Conservation (phyloP, 2,888 invertebrate species). For the Drosophila nr. perissopoda region DNA sequence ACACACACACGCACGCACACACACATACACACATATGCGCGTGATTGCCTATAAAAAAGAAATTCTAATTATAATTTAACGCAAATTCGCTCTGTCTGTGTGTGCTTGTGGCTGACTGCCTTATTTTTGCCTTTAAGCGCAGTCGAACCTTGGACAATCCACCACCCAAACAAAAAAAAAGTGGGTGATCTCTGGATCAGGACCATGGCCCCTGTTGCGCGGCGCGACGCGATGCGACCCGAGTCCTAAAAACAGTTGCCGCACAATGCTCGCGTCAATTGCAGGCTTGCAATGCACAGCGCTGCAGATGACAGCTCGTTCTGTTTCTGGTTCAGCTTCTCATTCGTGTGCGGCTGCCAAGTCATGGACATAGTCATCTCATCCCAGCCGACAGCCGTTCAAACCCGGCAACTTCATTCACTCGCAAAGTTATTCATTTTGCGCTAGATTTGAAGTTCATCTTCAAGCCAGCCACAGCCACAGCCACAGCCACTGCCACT, state of each 20-base stretch:
- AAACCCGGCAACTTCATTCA: constrained; percentile 42
- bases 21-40: constrained; percentile 45
- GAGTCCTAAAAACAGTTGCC: constrained; percentile 74
- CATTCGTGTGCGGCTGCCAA: constrained; percentile 34
- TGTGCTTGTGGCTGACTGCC: constrained; percentile 60
- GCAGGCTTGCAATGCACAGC: constrained; percentile 71
- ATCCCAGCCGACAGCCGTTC: constrained; percentile 38
- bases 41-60: constrained; percentile 81
- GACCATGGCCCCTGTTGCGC: constrained; percentile 67
- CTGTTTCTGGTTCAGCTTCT: constrained; percentile 14
- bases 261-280: constrained; percentile 84
- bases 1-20: constrained; percentile 21
- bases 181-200: constrained; percentile 41
- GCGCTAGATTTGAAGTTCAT: constrained; percentile 73
- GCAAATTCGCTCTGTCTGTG: constrained; percentile 62
- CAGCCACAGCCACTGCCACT: constrained; percentile 11
- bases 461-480: constrained; percentile 25
- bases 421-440: constrained; percentile 69
- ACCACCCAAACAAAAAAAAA: constrained; percentile 45
- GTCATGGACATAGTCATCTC: constrained; percentile 36
- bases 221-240: constrained; percentile 33
- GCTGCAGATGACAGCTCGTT: constrained; percentile 82
- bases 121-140: constrained; percentile 65
- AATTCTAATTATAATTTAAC: constrained; percentile 82
- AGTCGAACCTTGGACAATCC: constrained; percentile 58